phyloP scores from a whole-genome alignment of 2,797 vertebrate genomes.

The Botia kubotai region DNA sequence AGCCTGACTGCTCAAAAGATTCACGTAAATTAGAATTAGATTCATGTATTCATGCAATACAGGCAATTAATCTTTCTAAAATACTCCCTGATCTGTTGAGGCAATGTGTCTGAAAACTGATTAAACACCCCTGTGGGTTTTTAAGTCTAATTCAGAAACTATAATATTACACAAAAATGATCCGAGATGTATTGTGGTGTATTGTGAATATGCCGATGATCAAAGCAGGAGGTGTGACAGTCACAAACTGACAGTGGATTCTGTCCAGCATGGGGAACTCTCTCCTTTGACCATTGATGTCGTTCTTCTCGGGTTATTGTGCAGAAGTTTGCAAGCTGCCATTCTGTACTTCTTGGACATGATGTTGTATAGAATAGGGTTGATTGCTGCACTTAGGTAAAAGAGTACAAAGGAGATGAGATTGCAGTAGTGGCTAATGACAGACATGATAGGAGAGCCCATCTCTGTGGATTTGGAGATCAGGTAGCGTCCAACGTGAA shows the following conservation, averaged over 20 bases:
- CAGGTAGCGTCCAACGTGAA: constrained; percentile 94
- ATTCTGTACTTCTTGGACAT: constrained; percentile 96
- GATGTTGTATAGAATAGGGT: constrained; percentile 98
- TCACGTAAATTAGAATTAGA: background rate
- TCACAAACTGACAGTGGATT: constrained; percentile 85
- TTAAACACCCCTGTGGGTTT: background rate
- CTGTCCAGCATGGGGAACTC: constrained; percentile 85
- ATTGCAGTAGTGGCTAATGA: constrained; percentile 94
- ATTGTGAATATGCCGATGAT: no score
- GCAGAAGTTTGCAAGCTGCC: constrained; percentile 85
- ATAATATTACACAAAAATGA: background rate
- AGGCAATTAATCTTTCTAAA: constrained; percentile 9
- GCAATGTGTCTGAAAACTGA: background rate
- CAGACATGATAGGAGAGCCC: constrained; percentile 85
- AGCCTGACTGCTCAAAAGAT: background rate
- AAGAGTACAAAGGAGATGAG: constrained; percentile 95
- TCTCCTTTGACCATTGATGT: constrained; percentile 84
- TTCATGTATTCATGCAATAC: background rate
- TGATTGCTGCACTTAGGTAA: constrained; percentile 97
- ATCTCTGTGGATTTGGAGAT: constrained; percentile 92
- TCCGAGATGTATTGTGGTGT: background rate
- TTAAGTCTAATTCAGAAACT: background rate
- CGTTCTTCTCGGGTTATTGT: constrained; percentile 78
- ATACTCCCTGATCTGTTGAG: constrained; percentile 32
- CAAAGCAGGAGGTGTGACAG: constrained; percentile 19